Evolutionary conservation across 2,797 vertebrate species (phyloP).

Genomic region (Furcifer pardalis): DNA sequence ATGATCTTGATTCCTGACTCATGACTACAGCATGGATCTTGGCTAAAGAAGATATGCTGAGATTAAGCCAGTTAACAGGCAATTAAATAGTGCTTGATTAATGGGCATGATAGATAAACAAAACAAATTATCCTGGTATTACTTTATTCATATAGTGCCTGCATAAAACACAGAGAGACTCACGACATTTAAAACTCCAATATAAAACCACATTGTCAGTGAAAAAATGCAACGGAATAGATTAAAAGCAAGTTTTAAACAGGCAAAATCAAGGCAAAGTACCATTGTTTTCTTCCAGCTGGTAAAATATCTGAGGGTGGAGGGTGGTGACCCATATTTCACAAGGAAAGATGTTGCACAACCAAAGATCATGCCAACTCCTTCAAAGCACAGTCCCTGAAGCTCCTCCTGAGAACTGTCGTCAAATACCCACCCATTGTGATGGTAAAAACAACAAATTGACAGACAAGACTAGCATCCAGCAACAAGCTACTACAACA

Average conservation of each 20-base stretch:
- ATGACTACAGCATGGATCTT: not conserved
- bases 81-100: not conserved
- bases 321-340: not conserved
- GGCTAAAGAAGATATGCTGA: not conserved
- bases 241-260: not conserved
- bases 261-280: not conserved
- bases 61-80: not conserved
- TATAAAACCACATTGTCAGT: not conserved
- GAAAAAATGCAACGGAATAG: not conserved
- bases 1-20: not conserved
- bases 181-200: not conserved
- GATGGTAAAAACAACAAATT: too few relatives aligned
- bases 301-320: not conserved
- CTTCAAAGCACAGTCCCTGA: too few relatives aligned
- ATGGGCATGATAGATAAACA: not conserved
- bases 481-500: too few relatives aligned
- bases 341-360: not conserved
- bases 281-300: not conserved
- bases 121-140: conserved; percentile 6
- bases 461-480: too few relatives aligned
- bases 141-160: not conserved
- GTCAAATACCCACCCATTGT: too few relatives aligned
- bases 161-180: not conserved
- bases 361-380: too few relatives aligned
- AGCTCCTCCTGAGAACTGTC: too few relatives aligned